These are phyloP conservation scores for Heliothis peltigera DNA, from an alignment of 2,888 invertebrate species.

Conservation along the genomic window DNA sequence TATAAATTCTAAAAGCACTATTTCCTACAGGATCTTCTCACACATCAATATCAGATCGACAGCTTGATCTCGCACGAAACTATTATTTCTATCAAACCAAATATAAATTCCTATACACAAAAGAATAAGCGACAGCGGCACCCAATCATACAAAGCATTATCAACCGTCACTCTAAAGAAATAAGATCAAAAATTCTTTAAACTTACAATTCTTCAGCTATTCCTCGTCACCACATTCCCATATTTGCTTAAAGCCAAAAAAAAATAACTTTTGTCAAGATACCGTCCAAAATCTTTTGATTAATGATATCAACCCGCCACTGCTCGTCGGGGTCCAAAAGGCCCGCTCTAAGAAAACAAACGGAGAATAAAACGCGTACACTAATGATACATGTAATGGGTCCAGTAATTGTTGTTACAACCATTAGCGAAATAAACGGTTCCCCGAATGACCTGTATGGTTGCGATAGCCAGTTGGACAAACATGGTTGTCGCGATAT, in stretches of 20 bases:
- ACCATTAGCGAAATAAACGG: slow-evolving; percentile 78
- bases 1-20: slow-evolving; percentile 22
- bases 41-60: slow-evolving; percentile 46
- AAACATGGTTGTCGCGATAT: slow-evolving; percentile 81
- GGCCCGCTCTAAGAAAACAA: slow-evolving; percentile 82
- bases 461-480: slow-evolving; percentile 79
- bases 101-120: slow-evolving; percentile 54
- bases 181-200: slow-evolving; percentile 10
- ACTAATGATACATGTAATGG: slow-evolving; percentile 86
- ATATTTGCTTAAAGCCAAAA: slow-evolving; percentile 84
- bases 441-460: slow-evolving; percentile 83
- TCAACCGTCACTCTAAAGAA: fast-evolving
- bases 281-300: slow-evolving; percentile 77
- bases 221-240: slow-evolving; percentile 71
- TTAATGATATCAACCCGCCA: slow-evolving; percentile 83
- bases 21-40: slow-evolving; percentile 57
- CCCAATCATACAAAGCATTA: slow-evolving; percentile 3
- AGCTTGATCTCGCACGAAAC: slow-evolving; percentile 36
- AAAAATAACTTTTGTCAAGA: slow-evolving; percentile 85
- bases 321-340: slow-evolving; percentile 69
- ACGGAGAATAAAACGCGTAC: slow-evolving; percentile 77
- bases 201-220: neutral
- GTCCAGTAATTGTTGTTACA: slow-evolving; percentile 80
- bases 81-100: slow-evolving; percentile 59
- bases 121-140: slow-evolving; percentile 19